phyloP scores from a whole-genome alignment of 1,140 invertebrate genomes.

The Spodoptera frugiperda region DNA sequence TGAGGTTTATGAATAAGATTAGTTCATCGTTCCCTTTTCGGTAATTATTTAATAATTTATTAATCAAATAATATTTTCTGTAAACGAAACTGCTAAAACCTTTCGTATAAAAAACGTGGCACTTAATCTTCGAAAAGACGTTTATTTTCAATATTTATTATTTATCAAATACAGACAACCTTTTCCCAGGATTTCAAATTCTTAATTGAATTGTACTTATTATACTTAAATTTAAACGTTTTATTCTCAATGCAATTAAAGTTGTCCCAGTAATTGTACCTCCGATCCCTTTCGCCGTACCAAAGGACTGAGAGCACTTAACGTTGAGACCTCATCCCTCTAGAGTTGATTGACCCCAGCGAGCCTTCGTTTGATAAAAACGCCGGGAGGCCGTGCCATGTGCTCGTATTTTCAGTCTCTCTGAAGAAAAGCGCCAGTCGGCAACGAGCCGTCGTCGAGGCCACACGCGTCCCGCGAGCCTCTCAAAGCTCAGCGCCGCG shows the following conservation, averaged over 20 bases:
- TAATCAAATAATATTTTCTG: no score
- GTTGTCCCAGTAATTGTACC: conserved; percentile 43
- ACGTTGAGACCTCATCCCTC: conserved; percentile 62
- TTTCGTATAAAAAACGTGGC: no score
- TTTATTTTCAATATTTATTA: no score
- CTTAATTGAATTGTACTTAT: no score
- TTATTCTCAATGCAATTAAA: conserved; percentile 41
- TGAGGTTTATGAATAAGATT: no score
- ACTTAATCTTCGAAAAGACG: no score
- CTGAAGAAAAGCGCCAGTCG: conserved; percentile 68
- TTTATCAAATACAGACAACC: no score
- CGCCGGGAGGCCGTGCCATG: conserved; percentile 63
- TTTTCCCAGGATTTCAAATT: no score
- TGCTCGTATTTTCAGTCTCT: conserved; percentile 70
- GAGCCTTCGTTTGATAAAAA: conserved; percentile 69
- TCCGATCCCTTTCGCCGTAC: conserved; percentile 41
- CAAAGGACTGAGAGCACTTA: conserved; percentile 50
- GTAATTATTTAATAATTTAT: no score
- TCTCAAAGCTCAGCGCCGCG: conserved; percentile 55
- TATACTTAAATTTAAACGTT: conserved; percentile 3
- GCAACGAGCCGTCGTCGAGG: conserved; percentile 54
- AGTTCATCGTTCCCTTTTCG: no score
- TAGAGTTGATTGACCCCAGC: conserved; percentile 70
- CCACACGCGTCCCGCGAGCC: conserved; percentile 50
- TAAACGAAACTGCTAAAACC: no score